A percentile compares a stretch with the other conserved stretches of the same genome.
These are phyloP conservation scores for Caenorhabditis uteleia DNA, from an alignment of 2,888 invertebrate species.

Conservation along the genomic window DNA sequence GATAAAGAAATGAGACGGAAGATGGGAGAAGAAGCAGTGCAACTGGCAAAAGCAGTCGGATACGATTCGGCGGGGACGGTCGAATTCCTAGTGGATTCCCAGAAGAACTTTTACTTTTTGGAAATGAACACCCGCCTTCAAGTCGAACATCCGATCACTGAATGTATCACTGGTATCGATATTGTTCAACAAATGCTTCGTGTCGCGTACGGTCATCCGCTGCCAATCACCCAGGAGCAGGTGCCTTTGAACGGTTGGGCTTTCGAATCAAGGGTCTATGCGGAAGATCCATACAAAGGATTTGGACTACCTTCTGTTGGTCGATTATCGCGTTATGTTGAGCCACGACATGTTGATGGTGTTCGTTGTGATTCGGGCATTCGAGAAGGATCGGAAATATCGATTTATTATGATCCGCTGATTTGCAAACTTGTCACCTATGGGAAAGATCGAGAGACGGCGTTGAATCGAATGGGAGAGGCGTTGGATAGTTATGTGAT, in stretches of 20 bases:
- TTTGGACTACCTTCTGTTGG: conserved; percentile 79
- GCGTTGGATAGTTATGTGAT: conserved; percentile 78
- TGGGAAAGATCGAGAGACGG: conserved; percentile 74
- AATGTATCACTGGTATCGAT: conserved; percentile 78
- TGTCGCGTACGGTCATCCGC: conserved; percentile 75
- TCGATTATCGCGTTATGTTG: conserved; percentile 75
- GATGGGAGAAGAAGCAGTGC: conserved; percentile 75
- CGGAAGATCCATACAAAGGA: conserved; percentile 78
- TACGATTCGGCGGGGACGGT: conserved; percentile 78
- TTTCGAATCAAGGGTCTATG: conserved; percentile 78
- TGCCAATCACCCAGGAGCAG: conserved; percentile 75
- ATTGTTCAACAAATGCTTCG: conserved; percentile 78
- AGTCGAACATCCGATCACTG: conserved; percentile 78
- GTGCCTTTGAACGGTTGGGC: conserved; percentile 76
- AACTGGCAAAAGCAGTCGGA: conserved; percentile 67
- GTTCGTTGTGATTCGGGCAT: conserved; percentile 77
- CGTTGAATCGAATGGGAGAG: conserved; percentile 74
- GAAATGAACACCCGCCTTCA: conserved; percentile 80
- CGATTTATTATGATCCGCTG: conserved; percentile 79
- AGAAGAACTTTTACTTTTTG: conserved; percentile 77
- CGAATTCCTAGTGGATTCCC: conserved; percentile 77
- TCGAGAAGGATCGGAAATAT: conserved; percentile 77
- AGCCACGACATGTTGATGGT: conserved; percentile 72
- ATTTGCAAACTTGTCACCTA: conserved; percentile 78
- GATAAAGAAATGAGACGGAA: conserved; percentile 74